Evolutionary conservation across 2,797 vertebrate species (phyloP).

Genomic region (Lepidocolaptes lacrymiger): DNA sequence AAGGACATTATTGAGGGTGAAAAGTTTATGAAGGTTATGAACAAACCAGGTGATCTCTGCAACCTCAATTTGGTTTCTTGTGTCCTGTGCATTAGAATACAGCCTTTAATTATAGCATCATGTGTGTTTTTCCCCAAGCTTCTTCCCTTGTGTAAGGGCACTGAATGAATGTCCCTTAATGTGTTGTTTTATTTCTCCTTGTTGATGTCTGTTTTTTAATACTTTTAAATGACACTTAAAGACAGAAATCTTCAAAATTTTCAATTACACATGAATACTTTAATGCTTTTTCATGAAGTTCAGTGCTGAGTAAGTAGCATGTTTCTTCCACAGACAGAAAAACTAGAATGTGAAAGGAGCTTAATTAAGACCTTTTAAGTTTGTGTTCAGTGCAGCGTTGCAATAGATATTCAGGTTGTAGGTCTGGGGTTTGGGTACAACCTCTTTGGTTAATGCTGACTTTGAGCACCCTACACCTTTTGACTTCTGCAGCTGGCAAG

Average conservation of each 20-base stretch:
- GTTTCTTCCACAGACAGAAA: not conserved
- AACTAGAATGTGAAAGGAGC: not conserved
- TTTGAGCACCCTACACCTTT: not conserved
- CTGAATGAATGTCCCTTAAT: not conserved
- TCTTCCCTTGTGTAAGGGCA: not conserved
- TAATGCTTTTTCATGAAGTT: not conserved
- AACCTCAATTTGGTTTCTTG: not conserved
- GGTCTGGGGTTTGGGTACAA: not conserved
- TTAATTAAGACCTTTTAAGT: not conserved
- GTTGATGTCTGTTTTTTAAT: not conserved
- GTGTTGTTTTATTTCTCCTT: not conserved
- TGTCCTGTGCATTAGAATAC: not conserved
- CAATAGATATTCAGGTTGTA: not conserved
- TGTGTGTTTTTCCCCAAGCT: not conserved
- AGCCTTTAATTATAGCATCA: not conserved
- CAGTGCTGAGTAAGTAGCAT: fast-evolving
- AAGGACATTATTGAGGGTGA: not conserved
- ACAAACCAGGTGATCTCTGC: not conserved
- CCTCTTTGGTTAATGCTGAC: not conserved
- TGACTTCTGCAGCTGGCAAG: not conserved
- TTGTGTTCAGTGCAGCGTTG: not conserved
- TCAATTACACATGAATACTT: not conserved
- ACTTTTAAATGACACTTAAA: not conserved
- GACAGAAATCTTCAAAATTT: not conserved
- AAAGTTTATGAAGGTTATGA: not conserved